These are phyloP conservation scores for Notodonta dromedarius DNA, from an alignment of 2,888 invertebrate genomes.

Conservation along the genomic window DNA sequence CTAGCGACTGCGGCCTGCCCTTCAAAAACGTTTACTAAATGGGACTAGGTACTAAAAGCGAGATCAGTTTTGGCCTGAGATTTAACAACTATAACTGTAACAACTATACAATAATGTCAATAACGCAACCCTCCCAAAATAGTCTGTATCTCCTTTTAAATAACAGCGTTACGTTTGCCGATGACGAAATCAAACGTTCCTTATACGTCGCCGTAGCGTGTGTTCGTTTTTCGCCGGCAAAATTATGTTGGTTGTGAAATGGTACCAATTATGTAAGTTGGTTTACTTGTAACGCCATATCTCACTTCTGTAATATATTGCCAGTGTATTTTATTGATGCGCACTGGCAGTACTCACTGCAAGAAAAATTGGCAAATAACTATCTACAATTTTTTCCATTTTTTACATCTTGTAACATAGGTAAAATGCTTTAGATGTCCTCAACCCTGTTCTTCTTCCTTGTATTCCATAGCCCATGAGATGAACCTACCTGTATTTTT, in stretches of 20 bases:
- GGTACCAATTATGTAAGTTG: constrained; percentile 36
- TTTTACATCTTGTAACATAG: neutral
- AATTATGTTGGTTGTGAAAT: constrained; percentile 24
- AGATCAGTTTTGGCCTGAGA: no score
- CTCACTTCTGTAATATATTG: constrained; percentile 24
- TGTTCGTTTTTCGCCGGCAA: constrained; percentile 25
- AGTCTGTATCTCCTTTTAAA: constrained; percentile 14
- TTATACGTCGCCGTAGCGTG: constrained; percentile 13
- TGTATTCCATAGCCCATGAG: no score
- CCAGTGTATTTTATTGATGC: constrained; percentile 37
- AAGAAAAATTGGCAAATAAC: neutral
- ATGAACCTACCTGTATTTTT: no score
- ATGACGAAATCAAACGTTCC: constrained; percentile 23
- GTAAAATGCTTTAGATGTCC: no score
- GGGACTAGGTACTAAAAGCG: no score
- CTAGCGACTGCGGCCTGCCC: no score
- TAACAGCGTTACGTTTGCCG: constrained; percentile 16
- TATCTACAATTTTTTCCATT: no score
- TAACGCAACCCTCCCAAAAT: constrained; percentile 25
- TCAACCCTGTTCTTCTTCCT: no score
- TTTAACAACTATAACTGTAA: no score
- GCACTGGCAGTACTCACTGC: neutral
- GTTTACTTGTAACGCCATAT: constrained; percentile 34
- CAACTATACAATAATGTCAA: neutral
- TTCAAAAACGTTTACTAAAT: no score